Base-by-base conservation (phyloP, 2,888 invertebrate species). In the Busseola fusca region DNA sequence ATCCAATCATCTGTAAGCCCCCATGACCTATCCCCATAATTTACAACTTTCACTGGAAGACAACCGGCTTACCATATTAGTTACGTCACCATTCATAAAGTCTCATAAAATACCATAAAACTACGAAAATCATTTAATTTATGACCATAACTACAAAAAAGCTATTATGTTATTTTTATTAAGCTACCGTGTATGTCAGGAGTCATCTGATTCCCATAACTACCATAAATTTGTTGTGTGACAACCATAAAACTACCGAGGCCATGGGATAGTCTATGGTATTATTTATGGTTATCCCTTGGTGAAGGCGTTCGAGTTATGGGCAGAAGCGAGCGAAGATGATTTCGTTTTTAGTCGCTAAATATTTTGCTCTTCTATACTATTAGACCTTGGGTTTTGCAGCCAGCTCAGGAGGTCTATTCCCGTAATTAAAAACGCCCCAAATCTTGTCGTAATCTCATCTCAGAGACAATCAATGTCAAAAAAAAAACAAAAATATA, bases 241-340 rank as follows among this genome's bases (percentile, higher is more conserved):
- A 91, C 92, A 91, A 86, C 87, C 89, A 89, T 91, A 90, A 92
- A 93, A 91, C 92, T 90, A 88, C 87, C 86, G 86, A 80, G 76
- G 78, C 82, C 85, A 79, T 80, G 85, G 90, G 88, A 91, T 91
- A 88, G 86, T 40, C 86, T 87, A 87, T 85, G 84, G 80, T 80
- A 84, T 93, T 89, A 93, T 92, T 93, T 92, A 93, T 89, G 90
- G 85, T 91, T 87, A 92, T 92, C 90, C 88, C 85, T 82, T 78
- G 69, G 68, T 58, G 21, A 52, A 63, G 60, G 69, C 57, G 78
- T 70, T 21, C 63, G 82, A 88, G 87, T 75, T 40, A 72, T 74
- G 52, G 25, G 48, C 56, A 21, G 34, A 62, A 42, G 80, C 80
- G 64, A 37, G 14, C 6, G 21, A 79, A n/a, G 16, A 40, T 37